Conservation (phyloP, 2,113 vertebrate species). For the Accipiter cooperii region DNA sequence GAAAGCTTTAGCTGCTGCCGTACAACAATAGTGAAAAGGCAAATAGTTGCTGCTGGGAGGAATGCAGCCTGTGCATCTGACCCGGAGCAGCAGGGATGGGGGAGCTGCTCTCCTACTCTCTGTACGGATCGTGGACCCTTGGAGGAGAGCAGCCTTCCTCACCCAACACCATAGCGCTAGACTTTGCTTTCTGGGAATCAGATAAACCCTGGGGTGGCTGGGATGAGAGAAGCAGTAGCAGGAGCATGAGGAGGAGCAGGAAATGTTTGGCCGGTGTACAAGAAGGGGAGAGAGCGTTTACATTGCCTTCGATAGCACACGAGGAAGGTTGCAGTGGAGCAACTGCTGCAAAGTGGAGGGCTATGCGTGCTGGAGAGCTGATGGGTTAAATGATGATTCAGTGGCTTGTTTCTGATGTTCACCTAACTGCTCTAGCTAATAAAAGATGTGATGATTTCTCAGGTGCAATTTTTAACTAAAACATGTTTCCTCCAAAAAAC, state of each 20-base stretch:
- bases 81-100: background rate
- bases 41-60: background rate
- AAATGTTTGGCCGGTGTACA: background rate
- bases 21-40: background rate
- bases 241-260: background rate
- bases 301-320: rapidly evolving
- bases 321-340: background rate
- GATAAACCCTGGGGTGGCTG: background rate
- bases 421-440: background rate
- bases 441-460: background rate
- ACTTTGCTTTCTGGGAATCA: background rate
- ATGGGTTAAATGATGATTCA: background rate
- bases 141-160: background rate
- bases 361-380: background rate
- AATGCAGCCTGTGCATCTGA: background rate
- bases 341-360: background rate
- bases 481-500: background rate
- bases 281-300: background rate
- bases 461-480: background rate
- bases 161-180: too few species aligned
- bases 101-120: background rate
- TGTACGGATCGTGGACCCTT: background rate
- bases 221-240: background rate
- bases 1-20: background rate
- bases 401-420: background rate